Evolutionary conservation across 2,113 vertebrate species (phyloP), one percentile per base, ranked within the genome.

Genomic region (Corvus moneduloides): DNA sequence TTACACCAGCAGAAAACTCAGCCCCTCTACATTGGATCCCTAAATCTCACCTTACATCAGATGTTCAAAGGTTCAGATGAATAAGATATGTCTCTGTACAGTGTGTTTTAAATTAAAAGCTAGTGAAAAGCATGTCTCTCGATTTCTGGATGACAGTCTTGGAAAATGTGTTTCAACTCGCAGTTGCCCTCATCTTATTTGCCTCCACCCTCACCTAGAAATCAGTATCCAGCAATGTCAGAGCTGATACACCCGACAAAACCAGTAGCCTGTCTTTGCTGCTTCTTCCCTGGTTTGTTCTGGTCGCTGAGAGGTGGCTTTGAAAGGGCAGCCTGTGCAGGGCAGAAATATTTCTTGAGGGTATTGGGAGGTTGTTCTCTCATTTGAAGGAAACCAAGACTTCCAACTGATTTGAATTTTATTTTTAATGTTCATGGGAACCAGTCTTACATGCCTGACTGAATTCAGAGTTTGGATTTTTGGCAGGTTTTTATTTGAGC

Each of bases 391-490:
- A 93, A 97, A 96, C 93, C 69, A 92, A 94, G 85, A 77, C 89
- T 96, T 98, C 85, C 96, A 94, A 96, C 92, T 97, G 96, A 96
- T 97, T 98, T 98, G 97, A 96, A 96, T 96, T 98, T 97, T 98
- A 97, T 93, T 97, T 97, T 97, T 94, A 97, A 89, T 95, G 95
- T 98, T 97, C 96, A 96, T 97, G 96, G 95, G 96, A 97, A 97
- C 95, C 96, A 96, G 94, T 94, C 85, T 96, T 93, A 73, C 96
- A 97, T 49, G 85, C 95, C 94, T 97, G 96, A 66, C 81, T 98
- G 96, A 97, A 97, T 93, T 97, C 92, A 89, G 96, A 93, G 74
- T 97, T 97, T 89, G 91, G 80, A 93, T 96, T 97, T 97, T 97
- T 98, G 96, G 96, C 94, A 98, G 96, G 84, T 98, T 97, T 98